A percentile compares a stretch with the other conserved stretches of the same genome.
Conservation (phyloP, 2,113 vertebrate species). For the Macaca mulatta region DNA sequence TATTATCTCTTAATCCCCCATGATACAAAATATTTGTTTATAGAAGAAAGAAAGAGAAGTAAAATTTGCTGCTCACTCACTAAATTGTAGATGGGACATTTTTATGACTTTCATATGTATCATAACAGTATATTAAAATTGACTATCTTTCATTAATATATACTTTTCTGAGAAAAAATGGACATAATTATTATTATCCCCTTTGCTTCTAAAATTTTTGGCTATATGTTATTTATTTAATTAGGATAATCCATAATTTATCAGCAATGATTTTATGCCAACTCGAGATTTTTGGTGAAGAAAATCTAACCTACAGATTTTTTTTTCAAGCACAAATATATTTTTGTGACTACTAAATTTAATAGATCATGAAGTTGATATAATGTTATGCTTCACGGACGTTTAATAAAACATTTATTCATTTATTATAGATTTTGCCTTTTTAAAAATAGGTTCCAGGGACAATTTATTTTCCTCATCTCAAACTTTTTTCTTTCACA, state of each 20-base stretch:
- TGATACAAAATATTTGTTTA: not conserved
- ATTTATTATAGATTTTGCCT: not conserved
- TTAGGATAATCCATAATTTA: not conserved
- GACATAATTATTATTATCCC: not conserved
- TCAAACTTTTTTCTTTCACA: not conserved
- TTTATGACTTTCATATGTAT: not conserved
- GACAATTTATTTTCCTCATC: not conserved
- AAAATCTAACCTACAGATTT: slow-evolving; percentile 28
- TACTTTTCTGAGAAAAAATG: not conserved
- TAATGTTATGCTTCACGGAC: not conserved
- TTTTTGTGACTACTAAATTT: slow-evolving; percentile 44
- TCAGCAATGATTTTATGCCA: not conserved
- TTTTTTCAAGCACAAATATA: slow-evolving; percentile 47
- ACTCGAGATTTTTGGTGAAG: not conserved
- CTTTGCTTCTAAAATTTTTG: slow-evolving; percentile 27
- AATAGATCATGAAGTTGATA: slow-evolving; percentile 33
- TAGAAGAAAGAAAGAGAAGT: not conserved
- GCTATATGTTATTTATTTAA: not conserved
- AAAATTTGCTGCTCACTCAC: not conserved
- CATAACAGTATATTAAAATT: slow-evolving; percentile 1
- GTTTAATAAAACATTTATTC: slow-evolving; percentile 46
- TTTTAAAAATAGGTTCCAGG: not conserved
- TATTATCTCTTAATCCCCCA: not conserved
- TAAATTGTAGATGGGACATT: not conserved
- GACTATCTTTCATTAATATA: not conserved